phyloP scores from a whole-genome alignment of 2,888 invertebrate genomes.

The Colostygia pectinataria region DNA sequence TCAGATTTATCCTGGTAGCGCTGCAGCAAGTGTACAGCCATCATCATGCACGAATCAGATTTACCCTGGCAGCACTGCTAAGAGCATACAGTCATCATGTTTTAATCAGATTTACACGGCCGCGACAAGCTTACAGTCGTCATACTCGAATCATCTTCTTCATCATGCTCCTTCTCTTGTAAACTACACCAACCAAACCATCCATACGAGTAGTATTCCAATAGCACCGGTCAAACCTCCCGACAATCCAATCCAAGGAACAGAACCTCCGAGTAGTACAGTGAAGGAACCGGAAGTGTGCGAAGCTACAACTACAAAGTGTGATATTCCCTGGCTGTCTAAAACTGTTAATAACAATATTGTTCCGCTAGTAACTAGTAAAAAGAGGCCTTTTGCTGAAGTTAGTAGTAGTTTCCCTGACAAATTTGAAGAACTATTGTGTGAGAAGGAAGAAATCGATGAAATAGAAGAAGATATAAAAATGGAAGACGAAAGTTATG shows the following conservation, averaged over 20 bases:
- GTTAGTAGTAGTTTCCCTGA: slow-evolving; percentile 65
- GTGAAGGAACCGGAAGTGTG: slow-evolving; percentile 65
- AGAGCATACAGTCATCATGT: slow-evolving; percentile 18
- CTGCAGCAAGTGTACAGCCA: slow-evolving; percentile 19
- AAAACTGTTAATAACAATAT: slow-evolving; percentile 78
- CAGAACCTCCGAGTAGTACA: slow-evolving; percentile 76
- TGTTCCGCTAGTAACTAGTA: slow-evolving; percentile 64
- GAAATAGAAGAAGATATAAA: slow-evolving; percentile 25
- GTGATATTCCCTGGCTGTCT: slow-evolving; percentile 78
- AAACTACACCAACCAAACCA: slow-evolving; percentile 61
- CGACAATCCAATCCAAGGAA: slow-evolving; percentile 76
- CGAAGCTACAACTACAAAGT: slow-evolving; percentile 59
- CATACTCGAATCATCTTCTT: slow-evolving; percentile 62
- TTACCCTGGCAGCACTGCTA: slow-evolving; percentile 11
- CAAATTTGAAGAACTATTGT: slow-evolving; percentile 56
- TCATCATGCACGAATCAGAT: slow-evolving; percentile 58
- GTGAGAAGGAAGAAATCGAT: slow-evolving; percentile 42
- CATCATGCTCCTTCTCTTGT: slow-evolving; percentile 68
- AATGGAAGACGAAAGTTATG: slow-evolving; percentile 36
- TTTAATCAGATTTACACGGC: slow-evolving; percentile 24
- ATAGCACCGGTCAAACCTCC: slow-evolving; percentile 76
- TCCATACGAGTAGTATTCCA: slow-evolving; percentile 75
- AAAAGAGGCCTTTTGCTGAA: slow-evolving; percentile 75
- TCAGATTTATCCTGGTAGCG: slow-evolving; percentile 24
- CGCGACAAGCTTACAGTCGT: slow-evolving; percentile 26